These are phyloP conservation scores for Chlamydotis undulata DNA, from an alignment of 2,113 vertebrate genomes.

Conservation along the genomic window DNA sequence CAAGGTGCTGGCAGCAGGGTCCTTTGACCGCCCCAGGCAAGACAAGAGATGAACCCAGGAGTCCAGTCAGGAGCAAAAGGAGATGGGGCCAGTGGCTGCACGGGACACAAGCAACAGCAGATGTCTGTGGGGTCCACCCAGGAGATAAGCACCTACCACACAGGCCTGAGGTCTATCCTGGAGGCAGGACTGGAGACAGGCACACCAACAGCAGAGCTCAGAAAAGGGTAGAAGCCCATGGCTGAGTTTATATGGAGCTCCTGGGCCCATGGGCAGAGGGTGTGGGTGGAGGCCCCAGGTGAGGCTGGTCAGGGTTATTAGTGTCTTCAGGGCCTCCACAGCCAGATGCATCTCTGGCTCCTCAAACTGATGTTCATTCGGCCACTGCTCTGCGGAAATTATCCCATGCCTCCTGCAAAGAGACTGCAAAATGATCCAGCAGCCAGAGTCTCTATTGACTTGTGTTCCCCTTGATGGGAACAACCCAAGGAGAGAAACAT, in stretches of 20 bases:
- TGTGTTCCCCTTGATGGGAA: neutral
- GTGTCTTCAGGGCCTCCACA: neutral
- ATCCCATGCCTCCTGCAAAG: neutral
- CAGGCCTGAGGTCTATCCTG: neutral
- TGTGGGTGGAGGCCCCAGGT: neutral
- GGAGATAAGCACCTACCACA: neutral
- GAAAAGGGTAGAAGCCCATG: fast-evolving
- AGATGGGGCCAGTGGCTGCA: neutral
- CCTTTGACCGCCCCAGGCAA: neutral
- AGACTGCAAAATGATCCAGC: neutral
- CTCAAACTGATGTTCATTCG: neutral
- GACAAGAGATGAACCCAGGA: neutral
- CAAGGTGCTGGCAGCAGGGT: neutral
- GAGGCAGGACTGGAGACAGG: neutral
- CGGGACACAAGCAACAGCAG: neutral
- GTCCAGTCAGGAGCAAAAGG: neutral
- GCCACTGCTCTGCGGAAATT: neutral
- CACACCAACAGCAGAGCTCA: neutral
- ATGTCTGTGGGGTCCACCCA: neutral
- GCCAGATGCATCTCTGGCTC: neutral
- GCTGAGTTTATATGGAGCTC: neutral
- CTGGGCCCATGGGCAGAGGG: neutral
- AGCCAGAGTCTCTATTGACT: neutral
- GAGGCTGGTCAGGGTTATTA: neutral
- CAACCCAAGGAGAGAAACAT: neutral